Evolutionary conservation across 2,797 vertebrate species (phyloP), one percentile per base, ranked within the genome.

Genomic region (Hoplostethus mediterraneus): DNA sequence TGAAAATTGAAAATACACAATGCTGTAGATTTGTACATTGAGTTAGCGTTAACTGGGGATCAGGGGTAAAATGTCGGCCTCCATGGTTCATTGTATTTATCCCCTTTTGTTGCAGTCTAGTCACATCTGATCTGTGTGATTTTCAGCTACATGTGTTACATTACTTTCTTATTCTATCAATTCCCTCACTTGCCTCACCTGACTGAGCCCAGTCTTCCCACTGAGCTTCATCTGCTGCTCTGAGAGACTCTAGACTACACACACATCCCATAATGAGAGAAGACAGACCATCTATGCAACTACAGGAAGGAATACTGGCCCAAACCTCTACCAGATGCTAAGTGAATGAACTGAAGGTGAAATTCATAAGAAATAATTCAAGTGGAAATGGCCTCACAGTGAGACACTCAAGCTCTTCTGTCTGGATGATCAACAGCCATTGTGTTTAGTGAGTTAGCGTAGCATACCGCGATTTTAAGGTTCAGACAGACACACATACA

Each of bases 311-410:
- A 73, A 87, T 76, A 63, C 78, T 68, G 79, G 66, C 78, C 56
- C 53, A 36, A 56, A 52, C 72, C 73, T 80, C 63, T 61, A 65
- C 67, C 75, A 12, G 82, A 75, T 81, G 75, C 13, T 1, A 77
- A 71, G 68, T 68, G 79, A 82, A 80, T 84, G 69, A 82, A 73
- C 74, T 72, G 42, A 63, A 79, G 36, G 49, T 53, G 63, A 81
- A 28, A 72, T 82, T 79, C 79, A 77, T 51, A 60, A 73, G 53
- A 84, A 59, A 75, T 56, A 69, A 75, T 79, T 79, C 55, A 72
- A 68, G 17, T 57, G 42, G 75, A 82, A 77, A 65, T 74, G 63
- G 33, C 53, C 0, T 66, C 48, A 9, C n/a, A 7, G 21, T 14
- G 21, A 44, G 56, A 58, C 25, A 3, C n/a, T 44, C 57, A 21